These are phyloP conservation scores for Pelochelys cantorii DNA, from an alignment of 2,797 vertebrate species.

Conservation along the genomic window DNA sequence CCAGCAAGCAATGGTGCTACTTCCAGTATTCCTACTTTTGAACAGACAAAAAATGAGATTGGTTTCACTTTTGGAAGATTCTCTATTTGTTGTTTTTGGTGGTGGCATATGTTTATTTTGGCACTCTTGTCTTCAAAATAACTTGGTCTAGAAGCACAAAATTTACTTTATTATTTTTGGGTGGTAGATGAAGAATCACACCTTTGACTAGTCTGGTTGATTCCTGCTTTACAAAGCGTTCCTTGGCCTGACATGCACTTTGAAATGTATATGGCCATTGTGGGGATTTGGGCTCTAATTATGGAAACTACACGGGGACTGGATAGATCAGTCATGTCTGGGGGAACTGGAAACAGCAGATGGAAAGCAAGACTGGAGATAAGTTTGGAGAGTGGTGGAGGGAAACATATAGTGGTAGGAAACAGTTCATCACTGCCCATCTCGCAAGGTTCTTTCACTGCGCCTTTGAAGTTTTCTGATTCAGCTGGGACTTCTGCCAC, in stretches of 20 bases:
- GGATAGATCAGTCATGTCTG: accelerated
- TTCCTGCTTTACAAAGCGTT: neutral
- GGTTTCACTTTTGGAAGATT: neutral
- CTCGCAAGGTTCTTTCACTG: neutral
- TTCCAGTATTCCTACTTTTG: neutral
- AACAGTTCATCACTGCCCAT: neutral
- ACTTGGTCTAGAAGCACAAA: neutral
- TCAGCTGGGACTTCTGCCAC: neutral
- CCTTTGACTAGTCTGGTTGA: neutral
- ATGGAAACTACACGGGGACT: neutral
- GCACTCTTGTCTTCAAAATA: neutral
- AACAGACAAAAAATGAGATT: neutral
- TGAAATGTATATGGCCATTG: neutral
- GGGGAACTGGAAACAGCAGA: neutral
- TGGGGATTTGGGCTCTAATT: neutral
- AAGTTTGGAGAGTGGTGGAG: neutral
- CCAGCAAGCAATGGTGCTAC: neutral
- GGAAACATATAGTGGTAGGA: neutral
- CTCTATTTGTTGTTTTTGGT: neutral
- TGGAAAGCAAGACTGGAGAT: accelerated
- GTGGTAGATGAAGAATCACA: neutral
- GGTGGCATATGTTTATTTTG: neutral
- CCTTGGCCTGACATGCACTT: neutral
- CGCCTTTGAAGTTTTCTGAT: neutral
- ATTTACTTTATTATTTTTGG: neutral